Evolutionary conservation across 1,140 invertebrate genomes (phyloP).

Genomic region (Frieseomelitta varia): DNA sequence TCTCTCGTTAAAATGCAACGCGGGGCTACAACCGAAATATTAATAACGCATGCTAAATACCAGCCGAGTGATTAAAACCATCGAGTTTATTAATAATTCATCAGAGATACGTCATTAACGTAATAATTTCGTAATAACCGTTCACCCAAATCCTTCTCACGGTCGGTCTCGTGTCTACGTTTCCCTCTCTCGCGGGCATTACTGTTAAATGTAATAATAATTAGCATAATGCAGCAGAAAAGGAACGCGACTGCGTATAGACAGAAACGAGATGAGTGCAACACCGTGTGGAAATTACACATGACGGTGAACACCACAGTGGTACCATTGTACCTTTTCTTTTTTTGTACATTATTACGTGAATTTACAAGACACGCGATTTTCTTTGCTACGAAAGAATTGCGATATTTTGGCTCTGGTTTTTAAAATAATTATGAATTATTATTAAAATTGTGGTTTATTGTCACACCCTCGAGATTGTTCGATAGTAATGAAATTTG

Average conservation of each 20-base stretch:
- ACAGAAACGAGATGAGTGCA: neutral
- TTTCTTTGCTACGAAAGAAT: too few species aligned
- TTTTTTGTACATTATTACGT: too few species aligned
- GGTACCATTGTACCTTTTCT: too few species aligned
- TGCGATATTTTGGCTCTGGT: too few species aligned
- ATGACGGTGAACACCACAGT: too few species aligned
- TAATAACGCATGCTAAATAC: neutral
- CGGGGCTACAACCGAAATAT: neutral
- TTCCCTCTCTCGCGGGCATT: neutral
- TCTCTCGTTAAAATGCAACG: neutral
- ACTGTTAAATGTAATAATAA: neutral
- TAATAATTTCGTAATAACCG: neutral
- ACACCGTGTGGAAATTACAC: neutral
- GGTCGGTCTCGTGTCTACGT: neutral
- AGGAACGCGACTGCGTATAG: neutral
- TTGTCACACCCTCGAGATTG: too few species aligned
- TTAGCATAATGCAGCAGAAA: neutral
- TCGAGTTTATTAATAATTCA: constrained; percentile 6
- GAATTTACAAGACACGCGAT: too few species aligned
- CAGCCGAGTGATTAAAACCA: neutral
- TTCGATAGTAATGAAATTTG: too few species aligned
- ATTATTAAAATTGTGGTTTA: too few species aligned
- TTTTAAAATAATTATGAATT: too few species aligned
- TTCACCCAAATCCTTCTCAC: too few species aligned
- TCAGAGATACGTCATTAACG: neutral